Conservation (phyloP, 2,113 vertebrate genomes). For the Hemibates koningsi region DNA sequence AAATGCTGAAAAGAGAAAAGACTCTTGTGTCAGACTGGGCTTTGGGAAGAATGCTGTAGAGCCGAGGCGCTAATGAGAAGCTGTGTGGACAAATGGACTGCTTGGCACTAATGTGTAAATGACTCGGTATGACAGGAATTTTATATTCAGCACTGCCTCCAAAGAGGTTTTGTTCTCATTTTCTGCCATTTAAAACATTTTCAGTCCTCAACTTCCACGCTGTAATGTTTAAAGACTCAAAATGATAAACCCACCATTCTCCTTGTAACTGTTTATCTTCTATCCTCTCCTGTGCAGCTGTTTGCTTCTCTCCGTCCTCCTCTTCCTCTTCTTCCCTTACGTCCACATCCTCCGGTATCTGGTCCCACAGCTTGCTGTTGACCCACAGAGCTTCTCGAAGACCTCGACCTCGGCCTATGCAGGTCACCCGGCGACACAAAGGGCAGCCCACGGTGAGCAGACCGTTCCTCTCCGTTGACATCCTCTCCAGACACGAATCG, state of each 20-base stretch:
- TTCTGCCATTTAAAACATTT: background rate
- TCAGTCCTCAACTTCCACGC: background rate
- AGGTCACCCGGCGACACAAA: conserved; percentile 67
- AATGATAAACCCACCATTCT: conserved; percentile 51
- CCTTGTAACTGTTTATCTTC: conserved; percentile 7
- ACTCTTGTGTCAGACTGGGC: background rate
- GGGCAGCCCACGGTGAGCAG: conserved; percentile 65
- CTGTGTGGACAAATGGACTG: background rate
- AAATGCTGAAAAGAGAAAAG: conserved; percentile 19
- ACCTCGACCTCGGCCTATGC: conserved; percentile 32
- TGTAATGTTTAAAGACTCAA: background rate
- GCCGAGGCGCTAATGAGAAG: conserved; percentile 11
- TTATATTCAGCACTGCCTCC: background rate
- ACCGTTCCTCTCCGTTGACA: conserved; percentile 31
- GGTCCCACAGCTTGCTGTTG: conserved; percentile 63
- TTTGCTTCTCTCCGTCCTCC: background rate
- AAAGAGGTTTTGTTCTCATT: background rate
- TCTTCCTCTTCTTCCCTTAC: background rate
- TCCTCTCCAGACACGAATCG: conserved; percentile 58
- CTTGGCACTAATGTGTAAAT: background rate
- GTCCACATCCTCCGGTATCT: conserved; percentile 41
- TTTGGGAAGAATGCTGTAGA: background rate
- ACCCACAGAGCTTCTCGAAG: conserved; percentile 68
- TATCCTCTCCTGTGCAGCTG: conserved; percentile 1
- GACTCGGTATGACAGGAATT: conserved; percentile 7